Percentiles rank a stretch among this genome's conserved stretches.
Evolutionary conservation across 2,888 invertebrate genomes (phyloP).

Genomic region (Fabriciana adippe): DNA sequence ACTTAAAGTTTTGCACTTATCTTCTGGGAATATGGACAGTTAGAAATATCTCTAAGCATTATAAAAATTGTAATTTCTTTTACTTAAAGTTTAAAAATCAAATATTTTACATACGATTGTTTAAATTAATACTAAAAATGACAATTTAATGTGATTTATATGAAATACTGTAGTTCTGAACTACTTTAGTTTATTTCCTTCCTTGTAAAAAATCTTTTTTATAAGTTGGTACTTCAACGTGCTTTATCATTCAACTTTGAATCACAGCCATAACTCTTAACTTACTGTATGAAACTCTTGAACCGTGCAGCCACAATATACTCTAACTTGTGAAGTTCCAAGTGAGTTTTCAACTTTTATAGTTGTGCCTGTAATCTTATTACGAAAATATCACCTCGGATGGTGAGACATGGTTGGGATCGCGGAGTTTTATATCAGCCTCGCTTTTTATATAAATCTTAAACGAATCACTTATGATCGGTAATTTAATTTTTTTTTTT

Average conservation of each 20-base stretch:
- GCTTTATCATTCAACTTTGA: slow-evolving; percentile 19
- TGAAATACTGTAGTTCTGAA: no score
- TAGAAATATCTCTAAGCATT: neutral
- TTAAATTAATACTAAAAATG: no score
- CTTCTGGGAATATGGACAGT: neutral
- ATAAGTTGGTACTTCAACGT: slow-evolving; percentile 1
- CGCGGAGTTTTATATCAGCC: neutral
- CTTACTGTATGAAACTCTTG: slow-evolving; percentile 10
- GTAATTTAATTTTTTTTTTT: no score
- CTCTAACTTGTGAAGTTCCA: slow-evolving; percentile 16
- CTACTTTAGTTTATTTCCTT: no score
- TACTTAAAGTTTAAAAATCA: no score
- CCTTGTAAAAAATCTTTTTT: neutral
- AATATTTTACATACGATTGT: no score
- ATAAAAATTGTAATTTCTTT: neutral
- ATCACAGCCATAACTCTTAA: slow-evolving; percentile 15
- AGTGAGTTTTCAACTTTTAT: slow-evolving; percentile 26
- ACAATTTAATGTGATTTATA: no score
- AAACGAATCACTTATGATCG: no score
- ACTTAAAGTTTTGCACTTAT: slow-evolving; percentile 1
- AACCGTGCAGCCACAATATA: slow-evolving; percentile 14
- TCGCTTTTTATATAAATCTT: no score
- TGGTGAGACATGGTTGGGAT: slow-evolving; percentile 9
- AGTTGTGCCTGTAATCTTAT: slow-evolving; percentile 25
- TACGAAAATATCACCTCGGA: slow-evolving; percentile 18